Conservation (phyloP, 2,797 vertebrate genomes). For the Clangula hyemalis region DNA sequence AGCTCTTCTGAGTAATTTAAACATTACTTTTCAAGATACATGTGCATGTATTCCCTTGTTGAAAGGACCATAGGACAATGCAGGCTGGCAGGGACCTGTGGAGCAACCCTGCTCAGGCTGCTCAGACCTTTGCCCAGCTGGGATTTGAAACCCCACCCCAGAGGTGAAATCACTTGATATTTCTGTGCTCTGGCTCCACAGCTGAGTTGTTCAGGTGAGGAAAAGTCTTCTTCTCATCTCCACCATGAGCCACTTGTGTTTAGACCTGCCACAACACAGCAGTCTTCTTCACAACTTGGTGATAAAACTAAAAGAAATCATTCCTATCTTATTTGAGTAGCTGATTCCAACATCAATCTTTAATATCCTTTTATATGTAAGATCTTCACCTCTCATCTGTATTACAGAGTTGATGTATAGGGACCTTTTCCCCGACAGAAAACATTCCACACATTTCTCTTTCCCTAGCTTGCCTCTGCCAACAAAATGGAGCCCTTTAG, state of each 20-base stretch:
- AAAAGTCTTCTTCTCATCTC: background rate
- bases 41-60: background rate
- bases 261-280: background rate
- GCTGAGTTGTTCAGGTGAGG: rapidly evolving
- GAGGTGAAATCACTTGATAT: background rate
- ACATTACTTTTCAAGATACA: background rate
- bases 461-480: background rate
- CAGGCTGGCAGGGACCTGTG: background rate
- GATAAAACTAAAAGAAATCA: background rate
- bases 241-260: background rate
- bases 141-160: background rate
- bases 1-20: background rate
- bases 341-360: background rate
- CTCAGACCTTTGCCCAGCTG: background rate
- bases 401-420: background rate
- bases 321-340: background rate
- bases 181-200: background rate
- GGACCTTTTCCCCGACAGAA: background rate
- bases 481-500: background rate
- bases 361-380: background rate
- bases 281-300: background rate
- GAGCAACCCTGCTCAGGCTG: background rate
- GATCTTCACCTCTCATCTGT: background rate
- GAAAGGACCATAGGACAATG: background rate
- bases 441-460: background rate